Conservation (phyloP, 2,113 vertebrate genomes). For the Tyrannus savana region DNA sequence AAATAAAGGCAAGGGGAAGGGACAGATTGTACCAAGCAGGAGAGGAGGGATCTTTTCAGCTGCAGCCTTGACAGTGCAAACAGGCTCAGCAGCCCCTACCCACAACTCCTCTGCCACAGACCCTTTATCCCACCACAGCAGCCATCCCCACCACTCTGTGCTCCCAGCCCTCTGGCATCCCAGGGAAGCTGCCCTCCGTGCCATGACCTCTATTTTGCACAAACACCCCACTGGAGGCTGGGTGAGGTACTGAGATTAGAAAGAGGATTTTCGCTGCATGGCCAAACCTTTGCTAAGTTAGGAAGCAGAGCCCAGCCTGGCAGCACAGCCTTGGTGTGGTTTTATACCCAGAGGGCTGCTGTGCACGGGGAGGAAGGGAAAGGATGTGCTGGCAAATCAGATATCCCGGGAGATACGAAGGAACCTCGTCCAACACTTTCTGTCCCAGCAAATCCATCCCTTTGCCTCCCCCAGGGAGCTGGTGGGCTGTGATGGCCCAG, state of each 20-base stretch:
- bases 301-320: background rate
- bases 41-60: background rate
- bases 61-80: background rate
- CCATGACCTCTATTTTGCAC: background rate
- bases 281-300: background rate
- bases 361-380: accelerated
- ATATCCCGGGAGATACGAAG: background rate
- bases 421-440: background rate
- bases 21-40: background rate
- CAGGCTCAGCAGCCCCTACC: background rate
- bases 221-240: background rate
- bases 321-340: background rate
- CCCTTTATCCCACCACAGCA: background rate
- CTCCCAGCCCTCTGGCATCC: background rate
- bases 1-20: slow-evolving; percentile 64
- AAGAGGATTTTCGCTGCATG: background rate
- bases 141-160: accelerated
- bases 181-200: background rate
- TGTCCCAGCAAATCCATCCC: background rate
- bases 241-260: background rate
- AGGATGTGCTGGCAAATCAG: background rate
- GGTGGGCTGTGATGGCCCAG: background rate
- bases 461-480: background rate
- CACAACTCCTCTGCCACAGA: background rate
- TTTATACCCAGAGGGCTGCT: background rate